phyloP scores from a whole-genome alignment of 2,888 invertebrate species.

The Pristionchus maxplancki region DNA sequence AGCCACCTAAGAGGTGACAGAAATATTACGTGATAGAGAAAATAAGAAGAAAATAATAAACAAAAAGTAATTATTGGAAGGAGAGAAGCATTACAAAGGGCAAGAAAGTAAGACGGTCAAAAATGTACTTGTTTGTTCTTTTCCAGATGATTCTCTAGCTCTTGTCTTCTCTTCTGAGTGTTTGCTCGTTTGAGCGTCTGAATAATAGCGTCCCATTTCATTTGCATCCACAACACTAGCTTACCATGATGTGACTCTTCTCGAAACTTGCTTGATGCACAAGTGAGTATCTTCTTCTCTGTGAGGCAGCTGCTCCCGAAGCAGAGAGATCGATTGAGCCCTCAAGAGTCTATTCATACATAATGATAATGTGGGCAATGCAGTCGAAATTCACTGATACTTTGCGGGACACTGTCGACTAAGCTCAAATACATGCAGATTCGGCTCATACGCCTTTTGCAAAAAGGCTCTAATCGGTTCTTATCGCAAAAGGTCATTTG shows the following conservation, averaged over 20 bases:
- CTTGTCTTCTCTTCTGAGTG: conserved; percentile 66
- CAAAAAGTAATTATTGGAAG: not conserved
- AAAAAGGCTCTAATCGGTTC: not conserved
- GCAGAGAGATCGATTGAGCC: conserved; percentile 35
- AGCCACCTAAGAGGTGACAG: conserved; percentile 67
- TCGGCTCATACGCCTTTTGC: not conserved
- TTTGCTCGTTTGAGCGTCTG: conserved; percentile 66
- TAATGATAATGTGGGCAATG: not conserved
- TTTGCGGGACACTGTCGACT: not conserved
- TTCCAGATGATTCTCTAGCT: conserved; percentile 63
- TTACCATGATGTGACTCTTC: conserved; percentile 52
- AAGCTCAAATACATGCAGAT: not conserved
- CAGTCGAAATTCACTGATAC: not conserved
- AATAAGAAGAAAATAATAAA: not conserved
- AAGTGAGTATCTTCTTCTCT: conserved; percentile 35
- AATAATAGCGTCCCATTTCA: not conserved
- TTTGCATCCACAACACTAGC: not conserved
- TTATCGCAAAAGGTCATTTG: not conserved
- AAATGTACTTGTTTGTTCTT: conserved; percentile 61
- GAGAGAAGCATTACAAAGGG: not conserved
- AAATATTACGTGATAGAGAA: too few species aligned
- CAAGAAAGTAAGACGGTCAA: not conserved
- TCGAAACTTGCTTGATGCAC: conserved; percentile 62
- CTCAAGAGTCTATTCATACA: not conserved
- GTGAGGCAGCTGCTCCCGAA: not conserved